Evolutionary conservation across 2,888 invertebrate species (phyloP), one percentile per base, ranked within the genome.

Genomic region (Melinaea marsaeus): DNA sequence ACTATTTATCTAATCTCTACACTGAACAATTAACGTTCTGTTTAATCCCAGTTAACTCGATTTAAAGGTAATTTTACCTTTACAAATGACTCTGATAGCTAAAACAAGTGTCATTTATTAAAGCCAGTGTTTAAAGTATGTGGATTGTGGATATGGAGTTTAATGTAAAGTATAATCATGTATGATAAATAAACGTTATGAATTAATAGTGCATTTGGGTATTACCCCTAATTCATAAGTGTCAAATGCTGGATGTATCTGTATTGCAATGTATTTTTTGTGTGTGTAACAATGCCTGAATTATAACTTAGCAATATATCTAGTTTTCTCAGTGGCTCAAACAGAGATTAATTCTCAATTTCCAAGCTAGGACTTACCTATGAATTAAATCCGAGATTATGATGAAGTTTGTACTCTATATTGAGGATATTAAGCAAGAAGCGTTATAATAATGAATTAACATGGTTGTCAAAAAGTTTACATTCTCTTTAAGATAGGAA

Each of bases 341-440:
- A 70, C 66, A 69, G 66, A 74, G 72, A 76, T 79, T 77, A 76
- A 74, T 73, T 75, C 66, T 68, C 71, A 67, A 77, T 77, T 73
- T 72, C 70, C 67, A 79, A 78, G 72, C 76, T 72, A 63, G 57
- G 66, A 60, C 65, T 76, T 72, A 78, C 76, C 74, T 72, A 76
- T 79, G 76, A 79, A 78, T 77, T 75, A 79, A 71, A 76, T 75
- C 73, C 71, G 62, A 68, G 72, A 74, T 74, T 74, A 74, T 74
- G 66, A 71, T 69, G 68, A 68, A 69, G 70, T 68, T 67, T 71
- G 70, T 72, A 74, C 70, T 69, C 70, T 69, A 71, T 68, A 72
- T 76, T 72, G 62, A 69, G 62, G 67, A 32, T 42, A 42, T 42
- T 2, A 42, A 2, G 42, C 42, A 42, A 9, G 0, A 42, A 9